A percentile compares a stretch with the other conserved stretches of the same genome.
phyloP scores from a whole-genome alignment of 2,888 invertebrate species.

The Hydrotaea cyrtoneurina region DNA sequence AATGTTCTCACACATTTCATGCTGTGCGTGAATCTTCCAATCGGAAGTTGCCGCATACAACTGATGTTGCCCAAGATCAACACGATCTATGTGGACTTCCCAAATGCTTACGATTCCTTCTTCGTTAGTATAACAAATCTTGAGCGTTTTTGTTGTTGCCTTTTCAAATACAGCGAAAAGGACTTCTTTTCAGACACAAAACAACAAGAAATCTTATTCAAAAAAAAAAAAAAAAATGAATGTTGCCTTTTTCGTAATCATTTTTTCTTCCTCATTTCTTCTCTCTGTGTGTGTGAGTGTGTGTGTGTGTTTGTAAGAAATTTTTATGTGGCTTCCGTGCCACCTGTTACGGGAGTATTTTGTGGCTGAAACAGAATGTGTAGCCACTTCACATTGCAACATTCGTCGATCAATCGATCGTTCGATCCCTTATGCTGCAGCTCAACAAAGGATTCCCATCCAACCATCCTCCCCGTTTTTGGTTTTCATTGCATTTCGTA shows the following conservation, averaged over 20 bases:
- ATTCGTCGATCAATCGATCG: slow-evolving; percentile 5
- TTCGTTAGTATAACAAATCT: slow-evolving; percentile 39
- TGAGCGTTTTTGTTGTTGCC: slow-evolving; percentile 29
- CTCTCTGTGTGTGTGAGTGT: too few relatives aligned
- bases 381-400: too few relatives aligned
- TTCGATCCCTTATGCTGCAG: slow-evolving; percentile 57
- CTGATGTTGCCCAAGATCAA: slow-evolving; percentile 38
- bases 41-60: slow-evolving; percentile 63
- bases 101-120: slow-evolving; percentile 27
- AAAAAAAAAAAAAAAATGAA: slow-evolving; percentile 76
- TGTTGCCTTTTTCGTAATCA: slow-evolving; percentile 74
- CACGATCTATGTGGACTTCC: slow-evolving; percentile 6
- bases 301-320: slow-evolving; percentile 68
- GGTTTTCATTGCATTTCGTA: background rate
- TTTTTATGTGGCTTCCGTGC: slow-evolving; percentile 79
- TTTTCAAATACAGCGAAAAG: slow-evolving; percentile 3
- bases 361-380: background rate
- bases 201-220: slow-evolving; percentile 61
- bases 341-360: slow-evolving; percentile 74
- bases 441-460: background rate
- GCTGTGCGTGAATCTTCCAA: slow-evolving; percentile 69
- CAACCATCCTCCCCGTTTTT: background rate
- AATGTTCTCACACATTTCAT: slow-evolving; percentile 80
- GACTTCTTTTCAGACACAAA: slow-evolving; percentile 51
- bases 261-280: slow-evolving; percentile 68